Base-by-base conservation (phyloP, 2,888 invertebrate genomes). In the Pseudococcus viburni region DNA sequence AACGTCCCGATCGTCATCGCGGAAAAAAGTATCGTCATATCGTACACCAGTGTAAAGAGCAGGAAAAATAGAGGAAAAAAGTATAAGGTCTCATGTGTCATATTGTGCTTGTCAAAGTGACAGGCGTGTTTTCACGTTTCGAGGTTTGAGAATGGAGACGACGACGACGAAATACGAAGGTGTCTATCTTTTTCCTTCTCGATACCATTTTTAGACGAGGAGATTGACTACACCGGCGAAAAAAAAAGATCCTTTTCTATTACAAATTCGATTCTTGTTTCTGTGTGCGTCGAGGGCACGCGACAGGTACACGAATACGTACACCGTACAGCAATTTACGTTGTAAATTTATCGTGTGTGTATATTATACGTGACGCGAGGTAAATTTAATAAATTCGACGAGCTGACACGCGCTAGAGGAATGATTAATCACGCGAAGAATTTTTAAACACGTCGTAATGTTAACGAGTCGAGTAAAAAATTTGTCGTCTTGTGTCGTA, bases 351-450 rank as follows among this genome's bases (percentile, higher is more conserved):
- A 33, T 73, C 73, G 33, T 33, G 73, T 73, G 33, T 73, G 73
- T 73, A 22, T 64, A 33, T 73, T 64, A 73, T 73, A 73, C 73
- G 73, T 73, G 73, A 73, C 73, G 33, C 73, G 33, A 12, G 33
- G 73, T 73, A 73, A 73, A 73, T 73, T 73, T 73, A 73, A 73
- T 73, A 73, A 73, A 73, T 12, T 73, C 73, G 15, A 73, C 64
- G 64, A 19, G 64, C 19, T 64, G 19, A 22, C 64, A 64, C 64
- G 12, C 64, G 22, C 22, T 64, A 64, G 33, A 12, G 33, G 33
- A 73, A 73, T 73, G 73, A 73, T 73, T 73, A 73, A 73, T 73
- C 73, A 73, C 73, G 73, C 73, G 73, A 73, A 33, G 33, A 73
- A 73, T 73, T 73, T 73, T 73, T 33, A 73, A 73, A 73, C 73